Base-by-base conservation (phyloP, 2,113 vertebrate genomes). In the Odocoileus virginianus region DNA sequence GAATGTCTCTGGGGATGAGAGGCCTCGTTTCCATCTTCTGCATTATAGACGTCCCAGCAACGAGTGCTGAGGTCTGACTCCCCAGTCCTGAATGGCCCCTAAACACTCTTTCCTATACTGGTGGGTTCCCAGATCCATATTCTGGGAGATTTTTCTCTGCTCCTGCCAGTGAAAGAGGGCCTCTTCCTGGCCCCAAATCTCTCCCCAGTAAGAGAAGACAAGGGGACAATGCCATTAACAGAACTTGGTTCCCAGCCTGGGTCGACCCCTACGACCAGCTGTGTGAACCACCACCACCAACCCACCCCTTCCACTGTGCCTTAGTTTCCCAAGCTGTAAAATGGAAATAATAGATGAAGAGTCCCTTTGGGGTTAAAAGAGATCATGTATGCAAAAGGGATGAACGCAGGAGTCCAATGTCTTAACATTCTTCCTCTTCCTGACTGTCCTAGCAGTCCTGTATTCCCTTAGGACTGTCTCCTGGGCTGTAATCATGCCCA, bases 391-490 rank as follows among this genome's bases (percentile, higher is more conserved):
- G 50, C 27, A 30, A 16, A 52, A 64, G 25, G 7, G 15, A 58
- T 3, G 13, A 52, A 78, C 1, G 1, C 16, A 4, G 60, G 3
- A 58, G 1, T 43, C 33, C 27, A 15, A 1, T 3, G 45, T 76
- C 71, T 82, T 21, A 60, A 45, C 2, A 1, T 58, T 19, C 54
- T 82, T 84, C 57, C 54, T 52, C n/a, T 19, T 45, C 60, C 0
- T 11, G 45, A 33, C 45, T 47, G 16, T 52, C 54, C 16, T 60
- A 36, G 76, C 50, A 8, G 7, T 52, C 52, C 55, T 27, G 4
- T 3, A 14, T 64, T 90, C 76, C 55, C 81, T 28, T 54, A 12
- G 54, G 57, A 54, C 23, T 0, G n/a, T 50, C 58, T 43, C 16
- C 17, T 47, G 88, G 57, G 58, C 28, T 28, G 58, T n/a, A 84